A percentile compares a stretch with the other conserved stretches of the same genome.
Evolutionary conservation across 64 coral and sea anemone genomes (phyloP).

Genomic region (Stichodactyla helianthus): DNA sequence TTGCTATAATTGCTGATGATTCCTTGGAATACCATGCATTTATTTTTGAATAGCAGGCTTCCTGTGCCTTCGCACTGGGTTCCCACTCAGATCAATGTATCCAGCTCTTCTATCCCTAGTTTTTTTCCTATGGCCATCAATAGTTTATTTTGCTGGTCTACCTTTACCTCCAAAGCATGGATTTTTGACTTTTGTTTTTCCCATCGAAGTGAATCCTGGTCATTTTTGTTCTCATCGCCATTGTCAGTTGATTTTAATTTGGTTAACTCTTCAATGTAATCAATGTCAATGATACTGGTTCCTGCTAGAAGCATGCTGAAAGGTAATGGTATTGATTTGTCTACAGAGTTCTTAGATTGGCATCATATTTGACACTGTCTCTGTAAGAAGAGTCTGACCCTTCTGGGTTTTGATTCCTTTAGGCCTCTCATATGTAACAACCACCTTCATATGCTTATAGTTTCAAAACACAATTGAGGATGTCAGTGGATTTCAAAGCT

Average conservation of each 20-base stretch:
- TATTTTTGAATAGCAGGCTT: neutral
- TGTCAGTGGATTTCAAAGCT: no score
- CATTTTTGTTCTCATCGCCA: neutral
- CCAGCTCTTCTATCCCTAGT: constrained; percentile 1
- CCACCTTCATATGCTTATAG: no score
- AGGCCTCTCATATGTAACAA: no score
- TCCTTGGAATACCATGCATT: no score
- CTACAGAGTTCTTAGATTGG: neutral
- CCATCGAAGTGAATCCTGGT: neutral
- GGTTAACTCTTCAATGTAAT: constrained; percentile 16
- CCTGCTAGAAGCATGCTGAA: constrained; percentile 35
- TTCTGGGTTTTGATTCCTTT: no score
- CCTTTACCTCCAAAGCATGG: constrained; percentile 44
- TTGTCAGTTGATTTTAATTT: neutral
- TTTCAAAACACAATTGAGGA: no score
- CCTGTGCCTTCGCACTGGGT: neutral
- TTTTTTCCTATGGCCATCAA: constrained; percentile 42
- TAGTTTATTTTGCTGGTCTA: constrained; percentile 52
- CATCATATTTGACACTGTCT: neutral
- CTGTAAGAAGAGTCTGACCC: neutral
- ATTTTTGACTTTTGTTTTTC: constrained; percentile 36
- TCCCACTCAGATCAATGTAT: neutral
- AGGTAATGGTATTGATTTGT: neutral
- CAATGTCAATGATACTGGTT: constrained; percentile 18
- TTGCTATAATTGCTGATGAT: no score